Evolutionary conservation across 2,888 invertebrate species (phyloP).

Genomic region (Cheilosia vernalis): DNA sequence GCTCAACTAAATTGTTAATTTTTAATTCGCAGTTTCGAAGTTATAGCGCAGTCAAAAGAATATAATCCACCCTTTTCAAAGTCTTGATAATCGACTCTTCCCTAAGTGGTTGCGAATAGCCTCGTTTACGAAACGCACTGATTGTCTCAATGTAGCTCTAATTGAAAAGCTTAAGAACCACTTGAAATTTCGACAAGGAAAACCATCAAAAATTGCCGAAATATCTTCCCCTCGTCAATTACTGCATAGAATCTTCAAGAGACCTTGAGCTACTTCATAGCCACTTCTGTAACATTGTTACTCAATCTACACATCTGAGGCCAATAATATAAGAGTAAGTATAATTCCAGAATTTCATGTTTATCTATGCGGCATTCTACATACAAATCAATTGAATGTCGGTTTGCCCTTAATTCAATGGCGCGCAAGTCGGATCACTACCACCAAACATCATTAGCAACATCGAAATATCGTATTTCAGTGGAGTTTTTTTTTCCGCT

Average conservation of each 20-base stretch:
- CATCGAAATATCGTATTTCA: conserved; percentile 52
- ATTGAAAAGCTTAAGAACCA: neutral
- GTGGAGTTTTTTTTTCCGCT: neutral
- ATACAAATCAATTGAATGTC: conserved; percentile 55
- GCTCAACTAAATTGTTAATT: no score
- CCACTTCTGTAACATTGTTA: conserved; percentile 45
- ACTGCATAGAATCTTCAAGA: conserved; percentile 12
- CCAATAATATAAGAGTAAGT: neutral
- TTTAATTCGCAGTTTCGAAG: no score
- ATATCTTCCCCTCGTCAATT: conserved; percentile 28
- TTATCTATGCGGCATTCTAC: conserved; percentile 47
- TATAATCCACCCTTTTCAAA: no score
- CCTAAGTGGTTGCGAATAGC: neutral
- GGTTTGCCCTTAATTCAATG: conserved; percentile 60
- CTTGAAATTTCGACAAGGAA: neutral
- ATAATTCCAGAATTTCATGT: conserved; percentile 36
- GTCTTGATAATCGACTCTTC: no score
- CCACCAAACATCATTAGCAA: conserved; percentile 11
- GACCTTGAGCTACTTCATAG: conserved; percentile 61
- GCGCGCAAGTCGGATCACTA: conserved; percentile 49
- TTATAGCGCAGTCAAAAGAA: no score
- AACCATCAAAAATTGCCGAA: neutral
- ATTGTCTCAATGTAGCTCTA: neutral
- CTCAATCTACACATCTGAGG: conserved; percentile 51
- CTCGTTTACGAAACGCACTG: neutral